Evolutionary conservation across 2,113 vertebrate species (phyloP).

Genomic region (Sialia sialis): DNA sequence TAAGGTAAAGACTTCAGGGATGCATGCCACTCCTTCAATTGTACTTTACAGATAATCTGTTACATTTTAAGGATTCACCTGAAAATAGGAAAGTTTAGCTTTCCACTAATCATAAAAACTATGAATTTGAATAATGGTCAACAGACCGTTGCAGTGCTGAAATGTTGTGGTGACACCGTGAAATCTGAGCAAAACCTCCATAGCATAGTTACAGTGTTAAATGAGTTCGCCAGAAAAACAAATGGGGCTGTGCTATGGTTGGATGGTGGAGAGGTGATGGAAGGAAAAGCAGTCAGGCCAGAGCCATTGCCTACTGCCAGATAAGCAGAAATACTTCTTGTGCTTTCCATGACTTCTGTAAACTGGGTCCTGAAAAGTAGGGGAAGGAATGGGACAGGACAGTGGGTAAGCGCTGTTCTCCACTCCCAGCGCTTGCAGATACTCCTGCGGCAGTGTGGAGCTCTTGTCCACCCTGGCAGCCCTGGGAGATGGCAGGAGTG

Average conservation of each 20-base stretch:
- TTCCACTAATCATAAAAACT: not conserved
- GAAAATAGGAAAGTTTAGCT: not conserved
- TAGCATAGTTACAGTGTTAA: not conserved
- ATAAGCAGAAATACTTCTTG: not conserved
- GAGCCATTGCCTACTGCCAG: not conserved
- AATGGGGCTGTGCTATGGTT: not conserved
- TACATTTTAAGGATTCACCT: not conserved
- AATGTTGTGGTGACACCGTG: not conserved
- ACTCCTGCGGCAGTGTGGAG: not conserved
- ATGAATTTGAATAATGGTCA: not conserved
- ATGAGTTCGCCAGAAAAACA: not conserved
- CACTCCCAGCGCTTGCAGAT: fast-evolving
- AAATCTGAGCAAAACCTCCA: not conserved
- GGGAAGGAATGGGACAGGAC: not conserved
- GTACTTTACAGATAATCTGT: not conserved
- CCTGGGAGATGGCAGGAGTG: not conserved
- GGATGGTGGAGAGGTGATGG: not conserved
- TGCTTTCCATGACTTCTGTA: not conserved
- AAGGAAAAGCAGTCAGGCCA: not conserved
- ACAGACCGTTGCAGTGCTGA: not conserved
- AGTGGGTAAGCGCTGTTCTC: not conserved
- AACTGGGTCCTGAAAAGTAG: not conserved
- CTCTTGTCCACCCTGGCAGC: not conserved
- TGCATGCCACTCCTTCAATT: not conserved
- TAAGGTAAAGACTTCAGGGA: not conserved